phyloP scores from a whole-genome alignment of 2,888 invertebrate species.

The Nomada lathburiana region DNA sequence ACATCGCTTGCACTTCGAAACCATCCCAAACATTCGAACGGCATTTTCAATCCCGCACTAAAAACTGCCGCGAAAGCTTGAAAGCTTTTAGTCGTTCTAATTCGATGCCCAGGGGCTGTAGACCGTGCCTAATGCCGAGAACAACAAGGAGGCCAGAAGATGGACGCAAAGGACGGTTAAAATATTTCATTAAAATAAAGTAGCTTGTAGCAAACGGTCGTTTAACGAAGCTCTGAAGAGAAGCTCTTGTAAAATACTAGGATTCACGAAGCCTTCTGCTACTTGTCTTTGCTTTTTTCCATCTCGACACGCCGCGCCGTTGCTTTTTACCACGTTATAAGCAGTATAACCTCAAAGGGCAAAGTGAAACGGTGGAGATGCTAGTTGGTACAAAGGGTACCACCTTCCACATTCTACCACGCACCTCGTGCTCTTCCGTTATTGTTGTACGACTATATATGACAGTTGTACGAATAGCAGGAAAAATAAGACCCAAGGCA shows the following conservation, averaged over 20 bases:
- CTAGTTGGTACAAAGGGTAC: conserved; percentile 27
- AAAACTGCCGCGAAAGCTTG: no score
- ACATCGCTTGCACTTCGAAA: no score
- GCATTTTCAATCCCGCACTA: no score
- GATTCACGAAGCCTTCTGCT: not conserved
- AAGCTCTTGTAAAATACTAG: not conserved
- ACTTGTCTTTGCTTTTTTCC: conserved; percentile 20
- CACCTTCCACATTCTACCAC: conserved; percentile 8
- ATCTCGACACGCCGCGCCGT: conserved; percentile 1
- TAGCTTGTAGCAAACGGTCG: conserved; percentile 8
- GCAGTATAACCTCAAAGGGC: conserved; percentile 30
- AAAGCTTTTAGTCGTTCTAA: no score
- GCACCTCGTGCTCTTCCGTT: conserved; percentile 7
- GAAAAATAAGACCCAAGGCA: not conserved
- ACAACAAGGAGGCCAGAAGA: not conserved
- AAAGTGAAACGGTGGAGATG: conserved; percentile 21
- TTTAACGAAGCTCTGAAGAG: conserved; percentile 11
- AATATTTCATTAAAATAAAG: conserved; percentile 10
- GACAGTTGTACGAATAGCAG: not conserved
- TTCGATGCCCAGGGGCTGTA: no score
- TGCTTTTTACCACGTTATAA: conserved; percentile 6
- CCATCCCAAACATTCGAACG: no score
- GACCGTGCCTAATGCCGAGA: no score
- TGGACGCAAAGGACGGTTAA: not conserved
- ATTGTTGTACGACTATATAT: conserved; percentile 5